Evolutionary conservation across 1,140 invertebrate genomes (phyloP), one percentile per base, ranked within the genome.

Genomic region (Lepidurus packardi): DNA sequence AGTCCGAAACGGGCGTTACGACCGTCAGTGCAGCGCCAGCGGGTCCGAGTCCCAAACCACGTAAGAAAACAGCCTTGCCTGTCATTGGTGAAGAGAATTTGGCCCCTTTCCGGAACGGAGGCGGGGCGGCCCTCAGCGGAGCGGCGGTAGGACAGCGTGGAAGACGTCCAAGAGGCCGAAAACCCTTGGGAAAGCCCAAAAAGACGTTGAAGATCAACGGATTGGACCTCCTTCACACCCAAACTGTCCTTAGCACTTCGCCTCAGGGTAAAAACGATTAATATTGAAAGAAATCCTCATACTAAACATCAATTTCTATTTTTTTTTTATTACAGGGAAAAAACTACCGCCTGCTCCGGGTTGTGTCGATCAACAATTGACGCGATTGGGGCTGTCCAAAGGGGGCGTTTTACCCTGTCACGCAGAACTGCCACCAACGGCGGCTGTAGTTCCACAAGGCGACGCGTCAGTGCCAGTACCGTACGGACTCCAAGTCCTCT

Each of bases 301-400:
- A 74, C 47, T 77, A 25, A 75, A 11, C 34, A 16, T 80, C 73
- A 2, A 74, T 74, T 74, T 11, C 21, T 53, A 78, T 80, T 25
- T 43, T 78, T 78, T 74, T 43, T 25, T 77, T 79, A 75, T 81
- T 83, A 86, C 45, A 89, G 90, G 6, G 1, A 91, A 92, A 81
- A 91, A 91, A 82, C 84, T 90, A 80, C 91, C 92, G 21, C 92
- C 93, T 21, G 93, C 94, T 21, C 94, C 93, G 16, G 94, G 94
- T 73, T 95, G 93, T 82, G 92, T 96, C 73, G 94, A 95, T 84
- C 94, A 96, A 84, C 93, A 94, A 81, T 85, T 96, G 65, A 94
- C 93, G 10, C 90, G 91, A 21, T 84, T 94, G 45, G 90, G 47
- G 1, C n/a, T 76, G 45, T 74, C 79, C 24, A n/a, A 77, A 9